phyloP scores from a whole-genome alignment of 2,888 invertebrate genomes.

The Alcis repandata region DNA sequence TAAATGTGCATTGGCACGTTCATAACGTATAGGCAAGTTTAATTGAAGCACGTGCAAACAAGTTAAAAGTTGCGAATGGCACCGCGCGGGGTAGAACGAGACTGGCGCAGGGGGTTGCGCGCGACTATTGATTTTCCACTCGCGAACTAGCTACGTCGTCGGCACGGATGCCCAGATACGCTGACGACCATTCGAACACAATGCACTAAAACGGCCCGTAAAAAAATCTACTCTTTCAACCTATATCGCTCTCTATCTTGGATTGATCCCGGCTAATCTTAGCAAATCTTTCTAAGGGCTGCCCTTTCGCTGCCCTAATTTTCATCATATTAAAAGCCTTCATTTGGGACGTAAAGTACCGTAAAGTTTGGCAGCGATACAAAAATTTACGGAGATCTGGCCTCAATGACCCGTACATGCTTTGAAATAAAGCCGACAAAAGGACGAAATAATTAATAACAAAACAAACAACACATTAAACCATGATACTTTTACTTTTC shows the following conservation, averaged over 20 bases:
- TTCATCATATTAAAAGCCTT: slow-evolving; percentile 39
- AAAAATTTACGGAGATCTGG: slow-evolving; percentile 39
- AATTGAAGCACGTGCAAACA: slow-evolving; percentile 61
- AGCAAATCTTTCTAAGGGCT: slow-evolving; percentile 5
- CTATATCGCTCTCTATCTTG: slow-evolving; percentile 6
- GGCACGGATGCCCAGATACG: slow-evolving; percentile 59
- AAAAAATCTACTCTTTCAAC: slow-evolving; percentile 16
- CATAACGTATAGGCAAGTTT: slow-evolving; percentile 34
- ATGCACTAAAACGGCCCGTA: slow-evolving; percentile 32
- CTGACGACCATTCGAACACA: slow-evolving; percentile 52
- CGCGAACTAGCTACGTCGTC: slow-evolving; percentile 59
- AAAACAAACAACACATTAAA: slow-evolving; percentile 11
- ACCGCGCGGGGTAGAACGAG: slow-evolving; percentile 48
- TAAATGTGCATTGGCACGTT: slow-evolving; percentile 20
- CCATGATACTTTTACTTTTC: slow-evolving; percentile 21
- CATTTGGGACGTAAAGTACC: slow-evolving; percentile 36
- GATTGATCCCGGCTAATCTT: slow-evolving; percentile 10
- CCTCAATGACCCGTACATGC: slow-evolving; percentile 25
- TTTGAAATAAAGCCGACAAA: slow-evolving; percentile 31
- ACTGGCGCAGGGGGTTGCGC: slow-evolving; percentile 65
- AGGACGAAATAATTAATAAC: slow-evolving; percentile 13
- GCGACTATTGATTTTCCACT: slow-evolving; percentile 81
- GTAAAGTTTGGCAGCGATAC: slow-evolving; percentile 39
- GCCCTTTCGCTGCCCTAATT: slow-evolving; percentile 28
- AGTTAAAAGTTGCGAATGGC: slow-evolving; percentile 63